Percentiles rank a stretch among this genome's conserved stretches.
These are phyloP conservation scores for Gadopsis marmoratus DNA, from an alignment of 2,797 vertebrate species.

Conservation along the genomic window DNA sequence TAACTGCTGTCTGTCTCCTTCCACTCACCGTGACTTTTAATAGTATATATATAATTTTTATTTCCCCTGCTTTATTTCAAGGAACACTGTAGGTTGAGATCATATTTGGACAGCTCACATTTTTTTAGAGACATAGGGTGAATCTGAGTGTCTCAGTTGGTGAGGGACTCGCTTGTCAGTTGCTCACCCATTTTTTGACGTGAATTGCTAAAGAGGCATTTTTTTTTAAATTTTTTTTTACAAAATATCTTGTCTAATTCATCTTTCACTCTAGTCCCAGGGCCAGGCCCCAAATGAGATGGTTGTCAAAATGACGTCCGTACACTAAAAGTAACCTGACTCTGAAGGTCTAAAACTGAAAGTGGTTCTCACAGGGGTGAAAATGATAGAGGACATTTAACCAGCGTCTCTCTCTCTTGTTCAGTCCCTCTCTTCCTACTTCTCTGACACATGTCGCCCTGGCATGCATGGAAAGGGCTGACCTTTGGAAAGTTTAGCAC, in stretches of 20 bases:
- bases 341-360: constrained; percentile 43
- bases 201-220: neutral
- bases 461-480: constrained; percentile 85
- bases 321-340: constrained; percentile 26
- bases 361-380: constrained; percentile 45
- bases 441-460: constrained; percentile 80
- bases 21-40: neutral
- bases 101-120: neutral
- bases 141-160: constrained; percentile 27
- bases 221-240: neutral
- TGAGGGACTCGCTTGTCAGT: constrained; percentile 21
- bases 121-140: constrained; percentile 18
- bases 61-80: neutral
- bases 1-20: constrained; percentile 5
- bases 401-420: constrained; percentile 46
- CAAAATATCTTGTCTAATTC: constrained; percentile 9
- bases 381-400: constrained; percentile 59
- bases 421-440: constrained; percentile 65
- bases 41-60: neutral
- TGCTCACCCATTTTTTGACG: constrained; percentile 11
- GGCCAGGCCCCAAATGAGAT: constrained; percentile 43
- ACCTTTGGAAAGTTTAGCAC: constrained; percentile 90
- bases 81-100: neutral
- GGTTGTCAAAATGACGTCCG: constrained; percentile 3
- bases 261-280: constrained; percentile 14